Base-by-base conservation (phyloP, 2,113 vertebrate species). In the Tachysurus fulvidraco region DNA sequence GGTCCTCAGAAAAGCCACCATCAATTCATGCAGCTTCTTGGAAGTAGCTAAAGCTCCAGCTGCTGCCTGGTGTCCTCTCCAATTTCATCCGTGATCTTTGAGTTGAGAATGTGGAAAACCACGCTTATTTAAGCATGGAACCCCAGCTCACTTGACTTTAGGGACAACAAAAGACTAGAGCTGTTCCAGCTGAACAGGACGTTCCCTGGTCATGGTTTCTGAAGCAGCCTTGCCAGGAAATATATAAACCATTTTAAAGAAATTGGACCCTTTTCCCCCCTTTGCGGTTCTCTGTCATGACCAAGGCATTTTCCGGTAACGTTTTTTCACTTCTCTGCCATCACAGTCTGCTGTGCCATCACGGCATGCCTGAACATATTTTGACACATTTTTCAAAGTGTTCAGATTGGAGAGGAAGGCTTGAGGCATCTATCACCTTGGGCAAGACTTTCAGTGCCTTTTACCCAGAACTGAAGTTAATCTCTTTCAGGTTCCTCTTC, bases 171-270 rank as follows among this genome's bases (percentile, higher is more conserved):
- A 67, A 67, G 17, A 92, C 93, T 19, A 88, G 93, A 95, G 92
- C 25, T 95, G 94, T 5, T 94, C 91, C 30, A 95, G 91, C 71
- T 95, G 82, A 86, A 94, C 28, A 0, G 93, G 93, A 65, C 95
- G 91, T 62, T 96, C 94, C 28, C 2, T 81, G 59, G 88, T 74
- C 28, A 2, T 79, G 59, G 88, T 74, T 25, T 92, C 85, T 23
- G 94, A 93, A 9, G 94, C 93, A 74, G 85, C 25, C 1, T 17
- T 79, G 0, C 94, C 86, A 0, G 91, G 77, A 67, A 85, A 94
- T 10, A 94, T 93, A 36, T 94, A 93, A 57, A 93, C 92, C 81
- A 95, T 74, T 4, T 94, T 91, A 9, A 94, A 86, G 86, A 95
- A 95, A n/a, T 91, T 94, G 0, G 88, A 90, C 1, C 92, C 91